Evolutionary conservation across 2,888 invertebrate genomes (phyloP).

Genomic region (Nymphalis polychloros): DNA sequence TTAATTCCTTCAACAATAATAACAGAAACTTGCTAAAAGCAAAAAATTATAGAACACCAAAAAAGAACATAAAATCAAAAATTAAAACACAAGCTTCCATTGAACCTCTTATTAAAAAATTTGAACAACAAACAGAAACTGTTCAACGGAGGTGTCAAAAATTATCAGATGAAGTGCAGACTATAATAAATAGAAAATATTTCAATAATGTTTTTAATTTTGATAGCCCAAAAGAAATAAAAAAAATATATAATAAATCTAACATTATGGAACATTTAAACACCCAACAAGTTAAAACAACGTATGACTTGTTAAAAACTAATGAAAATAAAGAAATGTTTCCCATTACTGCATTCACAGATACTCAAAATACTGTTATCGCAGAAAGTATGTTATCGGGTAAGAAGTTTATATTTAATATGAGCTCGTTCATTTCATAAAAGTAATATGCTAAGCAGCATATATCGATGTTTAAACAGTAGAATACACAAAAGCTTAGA

Average conservation of each 20-base stretch:
- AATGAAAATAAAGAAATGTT: conserved; percentile 33
- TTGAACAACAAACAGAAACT: conserved; percentile 43
- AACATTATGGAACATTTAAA: background rate
- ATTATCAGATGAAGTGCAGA: conserved; percentile 16
- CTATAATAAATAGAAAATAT: conserved; percentile 11
- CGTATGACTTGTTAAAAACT: conserved; percentile 62
- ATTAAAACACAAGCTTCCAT: conserved; percentile 9
- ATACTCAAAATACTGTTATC: conserved; percentile 5
- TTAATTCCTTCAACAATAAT: background rate
- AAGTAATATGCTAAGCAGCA: too few relatives aligned
- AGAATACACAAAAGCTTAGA: too few relatives aligned
- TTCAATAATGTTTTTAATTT: background rate
- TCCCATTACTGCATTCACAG: background rate
- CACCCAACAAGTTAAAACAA: conserved; percentile 44
- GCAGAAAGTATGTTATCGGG: conserved; percentile 5
- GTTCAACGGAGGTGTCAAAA: conserved; percentile 45
- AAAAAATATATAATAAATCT: background rate
- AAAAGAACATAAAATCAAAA: background rate
- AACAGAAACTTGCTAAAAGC: conserved; percentile 2
- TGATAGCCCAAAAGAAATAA: background rate
- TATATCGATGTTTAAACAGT: too few relatives aligned
- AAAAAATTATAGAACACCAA: conserved; percentile 25
- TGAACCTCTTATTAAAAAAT: conserved; percentile 39
- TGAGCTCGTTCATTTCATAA: too few relatives aligned
- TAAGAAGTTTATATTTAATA: conserved; percentile 13